A percentile compares a stretch with the other conserved stretches of the same genome.
phyloP scores from a whole-genome alignment of 2,888 invertebrate species.

The Lottia gigantea region DNA sequence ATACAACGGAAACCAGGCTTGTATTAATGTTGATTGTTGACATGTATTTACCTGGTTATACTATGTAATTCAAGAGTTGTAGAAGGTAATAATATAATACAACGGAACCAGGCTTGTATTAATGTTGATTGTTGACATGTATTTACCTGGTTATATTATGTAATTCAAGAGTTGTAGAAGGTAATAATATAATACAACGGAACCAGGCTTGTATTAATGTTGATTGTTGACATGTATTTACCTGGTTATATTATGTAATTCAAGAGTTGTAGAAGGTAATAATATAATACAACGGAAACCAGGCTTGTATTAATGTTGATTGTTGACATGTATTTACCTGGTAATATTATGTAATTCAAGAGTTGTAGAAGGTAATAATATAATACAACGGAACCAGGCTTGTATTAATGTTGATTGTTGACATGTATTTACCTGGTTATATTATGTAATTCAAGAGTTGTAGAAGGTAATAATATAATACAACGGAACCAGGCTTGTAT shows the following conservation, averaged over 20 bases:
- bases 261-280: conserved; percentile 34
- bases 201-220: conserved; percentile 52
- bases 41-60: conserved; percentile 33
- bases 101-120: conserved; percentile 52
- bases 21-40: conserved; percentile 25
- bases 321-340: conserved; percentile 28
- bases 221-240: conserved; percentile 20
- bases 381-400: conserved; percentile 50
- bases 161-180: conserved; percentile 35
- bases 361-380: conserved; percentile 38
- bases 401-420: conserved; percentile 13
- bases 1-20: conserved; percentile 53
- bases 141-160: conserved; percentile 34
- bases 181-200: conserved; percentile 40
- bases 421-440: conserved; percentile 32
- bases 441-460: conserved; percentile 32
- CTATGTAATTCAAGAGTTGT: conserved; percentile 33
- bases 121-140: conserved; percentile 26
- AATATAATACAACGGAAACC: conserved; percentile 49
- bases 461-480: conserved; percentile 36
- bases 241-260: conserved; percentile 36
- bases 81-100: conserved; percentile 38
- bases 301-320: conserved; percentile 43
- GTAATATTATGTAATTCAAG: conserved; percentile 31
- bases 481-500: conserved; percentile 54